Percentiles rank a stretch among this genome's conserved stretches.
Conservation (phyloP, 2,888 invertebrate genomes). For the Trachelus stipa region DNA sequence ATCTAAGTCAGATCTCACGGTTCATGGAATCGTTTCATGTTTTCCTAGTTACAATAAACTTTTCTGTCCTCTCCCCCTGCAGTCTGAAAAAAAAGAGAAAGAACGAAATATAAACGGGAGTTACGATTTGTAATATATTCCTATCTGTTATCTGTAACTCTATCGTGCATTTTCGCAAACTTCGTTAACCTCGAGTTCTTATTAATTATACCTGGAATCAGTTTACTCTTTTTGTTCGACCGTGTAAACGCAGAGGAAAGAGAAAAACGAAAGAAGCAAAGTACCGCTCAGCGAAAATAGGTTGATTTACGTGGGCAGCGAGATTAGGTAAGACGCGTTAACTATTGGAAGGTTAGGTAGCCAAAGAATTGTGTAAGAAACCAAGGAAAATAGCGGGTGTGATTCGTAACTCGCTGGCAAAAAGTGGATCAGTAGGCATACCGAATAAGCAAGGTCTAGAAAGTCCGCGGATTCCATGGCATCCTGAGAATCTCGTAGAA, state of each 20-base stretch:
- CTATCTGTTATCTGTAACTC: neutral
- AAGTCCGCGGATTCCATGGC: constrained; percentile 1
- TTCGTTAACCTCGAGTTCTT: neutral
- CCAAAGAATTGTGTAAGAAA: neutral
- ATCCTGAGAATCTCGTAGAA: constrained; percentile 5
- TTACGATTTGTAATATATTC: neutral
- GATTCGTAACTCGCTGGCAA: neutral
- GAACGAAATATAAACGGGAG: neutral
- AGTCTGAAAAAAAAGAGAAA: neutral
- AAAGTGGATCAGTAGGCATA: constrained; percentile 5
- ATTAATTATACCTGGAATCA: neutral
- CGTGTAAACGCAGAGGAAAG: neutral
- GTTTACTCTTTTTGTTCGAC: neutral
- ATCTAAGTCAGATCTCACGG: neutral
- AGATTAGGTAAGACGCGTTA: neutral
- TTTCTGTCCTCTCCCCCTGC: neutral
- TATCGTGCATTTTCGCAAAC: neutral
- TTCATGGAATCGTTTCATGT: neutral
- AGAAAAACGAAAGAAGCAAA: neutral
- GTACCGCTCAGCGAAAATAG: neutral
- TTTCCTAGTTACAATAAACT: neutral
- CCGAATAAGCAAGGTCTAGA: constrained; percentile 5
- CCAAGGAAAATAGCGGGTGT: neutral
- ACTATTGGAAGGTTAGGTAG: neutral
- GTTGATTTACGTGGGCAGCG: neutral